phyloP scores from a whole-genome alignment of 2,888 invertebrate species.

The Phania funesta region DNA sequence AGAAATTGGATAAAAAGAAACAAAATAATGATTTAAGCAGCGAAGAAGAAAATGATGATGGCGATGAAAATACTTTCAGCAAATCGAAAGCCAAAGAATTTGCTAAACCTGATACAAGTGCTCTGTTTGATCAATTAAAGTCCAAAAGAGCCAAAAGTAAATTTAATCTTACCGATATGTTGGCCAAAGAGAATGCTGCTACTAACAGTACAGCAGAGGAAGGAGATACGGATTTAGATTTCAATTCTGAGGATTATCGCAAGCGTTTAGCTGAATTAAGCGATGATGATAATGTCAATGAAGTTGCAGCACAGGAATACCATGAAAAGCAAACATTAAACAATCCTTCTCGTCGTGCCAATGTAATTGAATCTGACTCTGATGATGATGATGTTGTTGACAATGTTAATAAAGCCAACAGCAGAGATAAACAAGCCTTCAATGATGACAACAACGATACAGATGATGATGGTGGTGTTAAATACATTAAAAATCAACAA shows the following conservation, averaged over 20 bases:
- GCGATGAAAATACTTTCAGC: constrained; percentile 51
- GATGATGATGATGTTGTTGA: constrained; percentile 70
- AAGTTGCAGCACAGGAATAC: constrained; percentile 25
- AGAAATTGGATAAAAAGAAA: constrained; percentile 75
- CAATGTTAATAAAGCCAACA: constrained; percentile 58
- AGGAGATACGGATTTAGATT: constrained; percentile 74
- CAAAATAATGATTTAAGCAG: constrained; percentile 71
- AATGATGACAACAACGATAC: constrained; percentile 42
- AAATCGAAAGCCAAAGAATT: constrained; percentile 32
- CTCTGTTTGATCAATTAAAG: constrained; percentile 75
- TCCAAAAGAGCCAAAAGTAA: constrained; percentile 73
- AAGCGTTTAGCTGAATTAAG: constrained; percentile 77
- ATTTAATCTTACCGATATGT: constrained; percentile 73
- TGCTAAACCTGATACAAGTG: constrained; percentile 64
- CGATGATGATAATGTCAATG: constrained; percentile 69
- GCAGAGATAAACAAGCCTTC: constrained; percentile 37
- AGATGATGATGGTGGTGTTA: constrained; percentile 24
- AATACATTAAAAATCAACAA: constrained; percentile 42
- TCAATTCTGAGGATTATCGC: constrained; percentile 79
- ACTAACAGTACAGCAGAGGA: constrained; percentile 15
- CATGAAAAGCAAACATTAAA: constrained; percentile 69
- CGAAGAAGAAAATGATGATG: constrained; percentile 67
- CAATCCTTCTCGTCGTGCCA: constrained; percentile 76
- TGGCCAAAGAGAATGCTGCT: constrained; percentile 56
- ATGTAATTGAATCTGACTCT: constrained; percentile 79